Conservation (phyloP, 2,888 invertebrate genomes). For the Apamea anceps region DNA sequence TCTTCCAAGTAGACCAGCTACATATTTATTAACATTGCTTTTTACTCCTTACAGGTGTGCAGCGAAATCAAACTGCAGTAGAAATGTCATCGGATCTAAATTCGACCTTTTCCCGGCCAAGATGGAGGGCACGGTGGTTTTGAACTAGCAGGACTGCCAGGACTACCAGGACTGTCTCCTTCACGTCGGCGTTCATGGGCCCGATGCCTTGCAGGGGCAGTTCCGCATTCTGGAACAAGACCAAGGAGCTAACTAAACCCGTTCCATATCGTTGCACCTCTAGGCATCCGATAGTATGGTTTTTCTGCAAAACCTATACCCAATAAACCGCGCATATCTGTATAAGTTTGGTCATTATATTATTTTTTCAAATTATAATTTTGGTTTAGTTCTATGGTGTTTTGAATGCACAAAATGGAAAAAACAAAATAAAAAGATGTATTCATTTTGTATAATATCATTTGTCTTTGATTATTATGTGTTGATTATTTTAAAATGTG, state of each 20-base stretch:
- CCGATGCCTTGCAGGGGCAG: not conserved
- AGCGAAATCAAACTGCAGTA: not conserved
- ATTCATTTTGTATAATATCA: not conserved
- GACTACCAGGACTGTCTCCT: not conserved
- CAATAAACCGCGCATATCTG: not conserved
- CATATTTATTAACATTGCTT: not conserved
- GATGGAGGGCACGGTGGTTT: not conserved
- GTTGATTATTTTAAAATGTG: not conserved
- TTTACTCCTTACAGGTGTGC: too few species aligned
- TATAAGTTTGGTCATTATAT: not conserved
- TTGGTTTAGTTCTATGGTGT: not conserved
- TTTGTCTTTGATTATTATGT: not conserved
- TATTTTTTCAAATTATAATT: not conserved
- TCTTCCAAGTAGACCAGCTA: not conserved
- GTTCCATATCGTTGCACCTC: not conserved
- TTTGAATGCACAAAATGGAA: not conserved
- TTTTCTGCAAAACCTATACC: not conserved
- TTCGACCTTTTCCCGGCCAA: not conserved
- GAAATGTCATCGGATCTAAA: slow-evolving; percentile 28
- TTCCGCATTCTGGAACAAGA: not conserved
- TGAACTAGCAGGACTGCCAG: too few species aligned
- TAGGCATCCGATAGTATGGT: slow-evolving; percentile 1
- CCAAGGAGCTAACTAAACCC: not conserved
- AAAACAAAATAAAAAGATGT: not conserved
- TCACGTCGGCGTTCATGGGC: not conserved